These are phyloP conservation scores for Colletes latitarsis DNA, from an alignment of 1,140 invertebrate genomes.

Conservation along the genomic window DNA sequence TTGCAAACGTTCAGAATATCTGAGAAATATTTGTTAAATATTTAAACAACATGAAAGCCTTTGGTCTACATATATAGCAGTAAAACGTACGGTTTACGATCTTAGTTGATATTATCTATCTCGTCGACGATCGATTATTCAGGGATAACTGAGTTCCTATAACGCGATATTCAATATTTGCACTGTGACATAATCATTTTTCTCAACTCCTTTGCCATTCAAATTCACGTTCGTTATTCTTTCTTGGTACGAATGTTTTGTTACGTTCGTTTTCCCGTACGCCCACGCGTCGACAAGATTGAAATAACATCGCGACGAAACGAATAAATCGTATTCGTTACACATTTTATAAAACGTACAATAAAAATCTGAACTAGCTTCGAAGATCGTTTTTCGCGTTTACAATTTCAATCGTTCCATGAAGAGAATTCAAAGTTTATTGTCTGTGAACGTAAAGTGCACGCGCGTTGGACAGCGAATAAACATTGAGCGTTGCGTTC, in stretches of 20 bases:
- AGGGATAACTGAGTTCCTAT: too few relatives aligned
- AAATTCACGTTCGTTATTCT: too few relatives aligned
- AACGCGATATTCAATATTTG: too few relatives aligned
- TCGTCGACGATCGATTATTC: too few relatives aligned
- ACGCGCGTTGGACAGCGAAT: neutral
- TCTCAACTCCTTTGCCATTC: too few relatives aligned
- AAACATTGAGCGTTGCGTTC: neutral
- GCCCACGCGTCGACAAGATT: too few relatives aligned
- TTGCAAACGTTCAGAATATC: neutral
- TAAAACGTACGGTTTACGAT: neutral
- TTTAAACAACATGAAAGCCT: slow-evolving; percentile 16
- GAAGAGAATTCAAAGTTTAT: slow-evolving; percentile 1
- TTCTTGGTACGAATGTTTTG: too few relatives aligned
- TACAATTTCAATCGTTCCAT: neutral
- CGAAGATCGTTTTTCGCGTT: neutral
- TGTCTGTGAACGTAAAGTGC: neutral
- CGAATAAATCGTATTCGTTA: neutral
- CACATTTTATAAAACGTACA: neutral
- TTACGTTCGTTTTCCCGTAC: too few relatives aligned
- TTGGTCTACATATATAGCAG: neutral
- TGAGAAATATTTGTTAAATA: slow-evolving; percentile 19
- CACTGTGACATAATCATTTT: too few relatives aligned
- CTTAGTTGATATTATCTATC: too few relatives aligned
- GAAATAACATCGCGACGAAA: neutral
- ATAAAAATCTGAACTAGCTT: neutral